phyloP scores from a whole-genome alignment of 2,888 invertebrate species.

The Chromoteleia sp. region DNA sequence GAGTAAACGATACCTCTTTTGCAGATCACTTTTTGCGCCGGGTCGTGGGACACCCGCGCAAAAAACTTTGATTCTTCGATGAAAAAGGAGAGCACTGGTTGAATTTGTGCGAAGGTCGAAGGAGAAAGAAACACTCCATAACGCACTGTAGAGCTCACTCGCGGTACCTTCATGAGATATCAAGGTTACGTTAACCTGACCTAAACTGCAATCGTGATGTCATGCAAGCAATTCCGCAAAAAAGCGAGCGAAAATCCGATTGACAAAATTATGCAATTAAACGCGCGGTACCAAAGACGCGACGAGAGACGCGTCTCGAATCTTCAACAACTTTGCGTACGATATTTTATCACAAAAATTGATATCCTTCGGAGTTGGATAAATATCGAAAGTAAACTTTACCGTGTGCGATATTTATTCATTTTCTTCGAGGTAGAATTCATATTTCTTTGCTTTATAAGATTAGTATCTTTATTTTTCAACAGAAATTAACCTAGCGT shows the following conservation, averaged over 20 bases:
- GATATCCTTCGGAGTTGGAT: too few species aligned
- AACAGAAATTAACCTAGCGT: too few species aligned
- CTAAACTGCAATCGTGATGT: conserved; percentile 39
- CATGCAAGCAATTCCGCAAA: conserved; percentile 18
- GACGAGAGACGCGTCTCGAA: too few species aligned
- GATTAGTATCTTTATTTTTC: too few species aligned
- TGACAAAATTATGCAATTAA: not conserved
- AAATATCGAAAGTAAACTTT: too few species aligned
- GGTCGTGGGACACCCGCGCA: conserved; percentile 22
- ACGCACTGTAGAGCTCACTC: conserved; percentile 13
- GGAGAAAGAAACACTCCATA: conserved; percentile 63
- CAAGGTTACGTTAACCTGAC: conserved; percentile 53
- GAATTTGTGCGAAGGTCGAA: conserved; percentile 64
- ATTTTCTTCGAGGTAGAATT: too few species aligned
- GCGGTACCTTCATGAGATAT: conserved; percentile 46
- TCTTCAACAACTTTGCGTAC: too few species aligned
- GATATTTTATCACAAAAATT: too few species aligned
- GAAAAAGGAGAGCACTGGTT: conserved; percentile 61
- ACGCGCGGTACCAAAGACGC: too few species aligned
- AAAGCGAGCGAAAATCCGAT: not conserved
- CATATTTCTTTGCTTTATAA: too few species aligned
- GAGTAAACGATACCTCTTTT: conserved; percentile 5
- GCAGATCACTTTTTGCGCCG: conserved; percentile 13
- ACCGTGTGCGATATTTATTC: too few species aligned
- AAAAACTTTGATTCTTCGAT: conserved; percentile 30